phyloP scores from a whole-genome alignment of 1,140 invertebrate species.

The Oedothorax gibbosus region DNA sequence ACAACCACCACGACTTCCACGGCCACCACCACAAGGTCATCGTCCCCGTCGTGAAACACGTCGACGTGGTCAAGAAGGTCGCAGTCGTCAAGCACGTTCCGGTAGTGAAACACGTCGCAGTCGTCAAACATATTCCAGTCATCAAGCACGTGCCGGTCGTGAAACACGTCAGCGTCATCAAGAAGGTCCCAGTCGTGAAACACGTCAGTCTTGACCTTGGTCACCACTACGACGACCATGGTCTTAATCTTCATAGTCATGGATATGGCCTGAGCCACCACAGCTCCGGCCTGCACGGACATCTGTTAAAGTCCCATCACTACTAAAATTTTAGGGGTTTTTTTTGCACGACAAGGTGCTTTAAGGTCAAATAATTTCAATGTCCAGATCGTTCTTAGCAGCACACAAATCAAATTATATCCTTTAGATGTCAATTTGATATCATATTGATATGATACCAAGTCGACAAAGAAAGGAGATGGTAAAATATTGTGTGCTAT shows the following conservation, averaged over 20 bases:
- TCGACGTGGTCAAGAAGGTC: slow-evolving; percentile 40
- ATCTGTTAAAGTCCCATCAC: too few species aligned
- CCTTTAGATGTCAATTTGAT: too few species aligned
- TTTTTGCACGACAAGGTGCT: too few species aligned
- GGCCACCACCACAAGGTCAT: slow-evolving; percentile 45
- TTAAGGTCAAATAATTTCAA: too few species aligned
- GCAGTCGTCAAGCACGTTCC: slow-evolving; percentile 39
- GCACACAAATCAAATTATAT: too few species aligned
- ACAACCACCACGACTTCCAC: background rate
- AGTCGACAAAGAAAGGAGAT: too few species aligned
- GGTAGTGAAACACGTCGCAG: slow-evolving; percentile 49
- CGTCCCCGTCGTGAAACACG: slow-evolving; percentile 32
- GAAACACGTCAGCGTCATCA: slow-evolving; percentile 38
- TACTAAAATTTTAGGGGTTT: too few species aligned
- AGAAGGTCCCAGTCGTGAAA: slow-evolving; percentile 49
- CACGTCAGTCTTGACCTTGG: slow-evolving; percentile 34
- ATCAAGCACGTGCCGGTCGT: slow-evolving; percentile 41
- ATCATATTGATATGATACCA: too few species aligned
- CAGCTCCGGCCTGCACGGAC: background rate
- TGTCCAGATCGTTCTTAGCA: too few species aligned
- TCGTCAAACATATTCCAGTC: slow-evolving; percentile 42
- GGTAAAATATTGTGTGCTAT: too few species aligned
- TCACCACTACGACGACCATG: slow-evolving; percentile 36
- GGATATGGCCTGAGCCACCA: slow-evolving; percentile 3
- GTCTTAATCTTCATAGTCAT: slow-evolving; percentile 22